A percentile compares a stretch with the other conserved stretches of the same genome.
These are phyloP conservation scores for Sinodicranocentrus sp. DNA, from an alignment of 2,888 invertebrate species.

Conservation along the genomic window DNA sequence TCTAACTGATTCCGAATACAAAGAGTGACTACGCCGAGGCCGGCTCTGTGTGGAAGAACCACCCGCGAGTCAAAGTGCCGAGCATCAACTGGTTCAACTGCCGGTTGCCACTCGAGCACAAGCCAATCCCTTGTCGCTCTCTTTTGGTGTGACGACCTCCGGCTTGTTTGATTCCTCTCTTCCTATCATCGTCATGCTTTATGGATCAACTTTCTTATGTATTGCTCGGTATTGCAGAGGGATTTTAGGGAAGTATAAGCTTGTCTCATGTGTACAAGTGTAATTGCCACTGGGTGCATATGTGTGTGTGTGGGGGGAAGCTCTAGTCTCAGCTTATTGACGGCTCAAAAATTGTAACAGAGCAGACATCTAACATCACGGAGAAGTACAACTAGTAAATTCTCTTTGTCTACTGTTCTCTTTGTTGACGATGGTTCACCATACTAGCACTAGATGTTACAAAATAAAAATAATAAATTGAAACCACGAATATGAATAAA, in stretches of 20 bases:
- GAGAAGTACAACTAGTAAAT: too few species aligned
- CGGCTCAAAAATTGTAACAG: background rate
- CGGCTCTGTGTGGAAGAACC: slow-evolving; percentile 68
- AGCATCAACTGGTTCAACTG: slow-evolving; percentile 75
- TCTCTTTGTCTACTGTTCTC: too few species aligned
- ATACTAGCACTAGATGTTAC: too few species aligned
- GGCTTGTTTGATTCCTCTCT: slow-evolving; percentile 45
- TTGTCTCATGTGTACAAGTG: background rate
- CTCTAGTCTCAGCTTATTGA: slow-evolving; percentile 1
- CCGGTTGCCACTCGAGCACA: slow-evolving; percentile 75
- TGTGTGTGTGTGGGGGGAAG: background rate
- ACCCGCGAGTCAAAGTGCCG: slow-evolving; percentile 76
- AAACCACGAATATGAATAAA: too few species aligned
- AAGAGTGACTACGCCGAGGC: slow-evolving; percentile 66
- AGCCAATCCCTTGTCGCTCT: slow-evolving; percentile 72
- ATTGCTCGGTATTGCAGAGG: background rate
- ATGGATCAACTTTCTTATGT: slow-evolving; percentile 30
- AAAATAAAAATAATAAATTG: too few species aligned
- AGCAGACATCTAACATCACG: slow-evolving; percentile 21
- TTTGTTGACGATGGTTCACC: too few species aligned
- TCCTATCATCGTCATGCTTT: slow-evolving; percentile 58
- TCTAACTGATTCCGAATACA: slow-evolving; percentile 60
- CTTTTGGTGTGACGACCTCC: slow-evolving; percentile 63
- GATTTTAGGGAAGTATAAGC: background rate
- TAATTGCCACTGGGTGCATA: background rate